Base-by-base conservation (phyloP, 2,888 invertebrate genomes). In the Ophraella communa region DNA sequence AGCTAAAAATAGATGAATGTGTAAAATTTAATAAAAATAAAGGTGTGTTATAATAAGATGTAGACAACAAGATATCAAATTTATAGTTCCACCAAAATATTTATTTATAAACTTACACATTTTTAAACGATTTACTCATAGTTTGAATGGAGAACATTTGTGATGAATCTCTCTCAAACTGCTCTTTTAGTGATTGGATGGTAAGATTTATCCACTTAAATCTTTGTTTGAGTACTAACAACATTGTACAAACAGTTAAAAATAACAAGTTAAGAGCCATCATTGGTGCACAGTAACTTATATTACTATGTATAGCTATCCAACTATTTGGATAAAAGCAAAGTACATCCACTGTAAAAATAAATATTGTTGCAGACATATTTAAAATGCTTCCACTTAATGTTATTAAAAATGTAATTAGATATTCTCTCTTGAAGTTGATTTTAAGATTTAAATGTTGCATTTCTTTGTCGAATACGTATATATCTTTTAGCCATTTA, bases 201-300 rank as follows among this genome's bases (percentile, higher is more conserved):
- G 21, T 42, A n/a, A 14, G 18, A 17, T 60, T 60, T 39, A 60
- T 20, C 60, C 60, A 60, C 18, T 44, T 18, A 21, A 44, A 60
- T 44, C 60, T 60, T 20, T 20, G 39, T 24, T 42, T 60, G 8
- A 60, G 23, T 30, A 53, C 30, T 8, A 60, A 52, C 5, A 60
- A 30, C 30, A 60, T 42, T 4, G 4, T 7, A 44, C 11, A 17
- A 44, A 42, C 24, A 27, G 42, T 52, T n/a, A 60, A 17, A 39
- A 60, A 60, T 14, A 60, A 18, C 14, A 60, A n/a, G n/a, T 52
- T 60, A 17, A 30, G 7, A 44, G 60, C 60, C 17, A 60, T 27
- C 21, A 52, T 33, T 14, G 60, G 60, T 2, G 52, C 8, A 14
- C 60, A 52, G 44, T 60, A 60, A 44, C 20, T 44, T 17, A 60